phyloP scores from a whole-genome alignment of 2,888 invertebrate species.

The Mythimna albipuncta region DNA sequence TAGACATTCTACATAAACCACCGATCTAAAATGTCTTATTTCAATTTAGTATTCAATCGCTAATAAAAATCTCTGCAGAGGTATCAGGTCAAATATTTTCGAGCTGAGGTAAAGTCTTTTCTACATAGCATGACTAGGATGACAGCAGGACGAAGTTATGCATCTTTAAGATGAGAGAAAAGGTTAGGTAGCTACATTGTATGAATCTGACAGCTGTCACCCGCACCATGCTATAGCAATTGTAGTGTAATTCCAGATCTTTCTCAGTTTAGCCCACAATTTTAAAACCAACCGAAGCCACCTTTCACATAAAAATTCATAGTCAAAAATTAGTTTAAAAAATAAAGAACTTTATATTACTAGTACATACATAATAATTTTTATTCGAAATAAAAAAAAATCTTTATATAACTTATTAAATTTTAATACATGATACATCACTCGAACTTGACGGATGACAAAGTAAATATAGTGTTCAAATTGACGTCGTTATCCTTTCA shows the following conservation, averaged over 20 bases:
- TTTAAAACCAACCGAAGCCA: conserved; percentile 58
- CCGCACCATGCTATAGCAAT: no score
- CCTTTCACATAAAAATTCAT: conserved; percentile 49
- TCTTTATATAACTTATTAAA: conserved; percentile 71
- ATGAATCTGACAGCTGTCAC: no score
- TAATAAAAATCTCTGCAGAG: background rate
- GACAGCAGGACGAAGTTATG: no score
- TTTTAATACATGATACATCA: conserved; percentile 76
- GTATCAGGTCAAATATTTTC: background rate
- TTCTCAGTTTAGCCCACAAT: conserved; percentile 16
- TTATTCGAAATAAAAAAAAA: conserved; percentile 74
- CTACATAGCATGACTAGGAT: no score
- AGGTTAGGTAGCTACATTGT: no score
- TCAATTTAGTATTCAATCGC: background rate
- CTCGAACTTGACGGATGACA: conserved; percentile 61
- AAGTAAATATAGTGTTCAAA: conserved; percentile 12
- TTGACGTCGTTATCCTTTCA: background rate
- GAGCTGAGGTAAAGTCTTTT: background rate
- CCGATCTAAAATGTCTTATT: no score
- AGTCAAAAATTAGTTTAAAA: conserved; percentile 70
- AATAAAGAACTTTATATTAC: conserved; percentile 69
- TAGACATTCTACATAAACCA: no score
- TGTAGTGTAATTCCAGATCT: background rate
- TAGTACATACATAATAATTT: conserved; percentile 66
- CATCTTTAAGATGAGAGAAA: no score